Evolutionary conservation across 30 jellyfish, hydroid and myxozoan species (phyloP), one percentile per base, ranked within the genome.

Genomic region (Calvadosia cruxmelitensis): DNA sequence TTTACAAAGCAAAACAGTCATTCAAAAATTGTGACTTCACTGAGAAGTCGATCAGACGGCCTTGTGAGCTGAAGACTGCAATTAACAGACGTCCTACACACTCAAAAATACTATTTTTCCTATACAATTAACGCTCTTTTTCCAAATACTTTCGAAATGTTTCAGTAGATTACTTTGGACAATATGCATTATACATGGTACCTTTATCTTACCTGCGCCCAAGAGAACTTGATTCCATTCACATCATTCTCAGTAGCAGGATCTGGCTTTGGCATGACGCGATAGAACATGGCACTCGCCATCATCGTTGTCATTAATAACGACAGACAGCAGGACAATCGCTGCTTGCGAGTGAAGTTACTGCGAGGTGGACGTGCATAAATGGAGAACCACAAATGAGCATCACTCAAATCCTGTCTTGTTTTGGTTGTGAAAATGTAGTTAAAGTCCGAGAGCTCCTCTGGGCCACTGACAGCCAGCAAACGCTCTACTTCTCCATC

Each of bases 311-410:
- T 78, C 92, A 91, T 75, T 29, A 91, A 78, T 79, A 91, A 61
- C 0, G 93, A 77, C 67, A 82, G 53, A 25, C 95, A 93, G 34
- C 94, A 93, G 1, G 95, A 81, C 65, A 91, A 63, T 42, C 99
- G 69, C 64, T 91, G 95, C 32, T 83, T 72, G 0, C 99, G 89
- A 24, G 99, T 91, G 73, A 91, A 91, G 27, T 83, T 71, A 70
- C 95, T 82, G 31, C 94, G 74, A 33, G 99, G 20, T n/a, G n/a
- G n/a, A n/a, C n/a, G n/a, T n/a, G n/a, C n/a, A n/a, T n/a, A n/a
- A n/a, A n/a, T n/a, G n/a, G 99, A 91, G 57, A 76, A 91, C 99
- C 99, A 91, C 23, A 91, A 50, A 70, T 91, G 99, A n/a, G 83
- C 29, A 57, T 91, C 99, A 16, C 85, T 62, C 13, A 91, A 77